phyloP scores from a whole-genome alignment of 2,797 vertebrate species.

The Argentina silus region DNA sequence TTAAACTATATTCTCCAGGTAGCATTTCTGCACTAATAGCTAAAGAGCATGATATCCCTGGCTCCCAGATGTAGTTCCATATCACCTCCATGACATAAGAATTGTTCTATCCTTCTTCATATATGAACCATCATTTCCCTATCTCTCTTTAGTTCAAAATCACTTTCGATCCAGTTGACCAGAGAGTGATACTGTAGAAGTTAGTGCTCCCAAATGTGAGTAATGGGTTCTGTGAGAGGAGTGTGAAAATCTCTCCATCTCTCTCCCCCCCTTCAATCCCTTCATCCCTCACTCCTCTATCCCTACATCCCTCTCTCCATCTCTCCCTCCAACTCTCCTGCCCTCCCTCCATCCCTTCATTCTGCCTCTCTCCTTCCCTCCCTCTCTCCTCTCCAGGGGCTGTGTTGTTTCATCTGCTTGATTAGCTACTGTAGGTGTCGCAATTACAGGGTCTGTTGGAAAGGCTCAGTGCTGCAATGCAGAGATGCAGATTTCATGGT shows the following conservation, averaged over 20 bases:
- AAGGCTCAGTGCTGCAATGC: not conserved
- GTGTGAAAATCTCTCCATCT: too few species aligned
- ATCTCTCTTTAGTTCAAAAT: not conserved
- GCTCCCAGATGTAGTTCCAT: not conserved
- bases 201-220: not conserved
- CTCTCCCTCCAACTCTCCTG: not conserved
- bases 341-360: not conserved
- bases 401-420: not conserved
- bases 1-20: not conserved
- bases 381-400: not conserved
- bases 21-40: not conserved
- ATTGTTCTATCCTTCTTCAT: not conserved
- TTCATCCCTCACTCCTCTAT: too few species aligned
- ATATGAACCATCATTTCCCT: not conserved
- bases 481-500: not conserved
- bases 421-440: not conserved
- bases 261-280: too few species aligned
- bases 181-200: not conserved
- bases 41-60: not conserved
- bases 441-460: not conserved
- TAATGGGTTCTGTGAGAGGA: not conserved
- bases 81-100: not conserved
- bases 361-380: not conserved
- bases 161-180: not conserved
- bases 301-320: not conserved